These are phyloP conservation scores for Paramuricea clavata DNA, from an alignment of 92 coral and sea anemone species.

Conservation along the genomic window DNA sequence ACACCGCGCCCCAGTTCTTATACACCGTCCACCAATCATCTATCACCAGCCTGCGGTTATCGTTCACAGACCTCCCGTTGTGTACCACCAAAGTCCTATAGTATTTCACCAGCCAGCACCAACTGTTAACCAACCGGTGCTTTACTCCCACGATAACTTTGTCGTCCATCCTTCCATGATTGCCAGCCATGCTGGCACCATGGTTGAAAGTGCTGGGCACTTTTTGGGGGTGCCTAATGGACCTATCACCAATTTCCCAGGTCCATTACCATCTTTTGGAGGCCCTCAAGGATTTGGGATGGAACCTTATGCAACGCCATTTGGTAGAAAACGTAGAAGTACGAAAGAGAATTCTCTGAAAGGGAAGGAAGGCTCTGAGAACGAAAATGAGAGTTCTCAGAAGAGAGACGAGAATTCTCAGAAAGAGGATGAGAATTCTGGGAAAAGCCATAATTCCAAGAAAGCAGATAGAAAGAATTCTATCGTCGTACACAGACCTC, in stretches of 20 bases:
- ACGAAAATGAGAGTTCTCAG: slow-evolving; percentile 20
- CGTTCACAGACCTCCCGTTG: slow-evolving; percentile 98
- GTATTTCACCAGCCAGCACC: slow-evolving; percentile 99
- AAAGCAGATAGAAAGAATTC: slow-evolving; percentile 86
- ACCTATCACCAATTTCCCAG: slow-evolving; percentile 82
- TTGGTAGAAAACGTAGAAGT: slow-evolving; percentile 33
- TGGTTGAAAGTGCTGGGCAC: slow-evolving; percentile 94
- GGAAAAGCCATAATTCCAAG: slow-evolving; percentile 32
- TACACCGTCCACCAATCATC: slow-evolving; percentile 98
- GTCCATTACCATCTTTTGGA: slow-evolving; percentile 42
- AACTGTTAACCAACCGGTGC: slow-evolving; percentile 94
- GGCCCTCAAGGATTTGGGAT: slow-evolving; percentile 14
- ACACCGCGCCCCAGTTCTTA: slow-evolving; percentile 96
- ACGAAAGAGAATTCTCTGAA: not conserved
- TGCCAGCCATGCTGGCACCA: slow-evolving; percentile 92
- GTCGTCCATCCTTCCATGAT: slow-evolving; percentile 88
- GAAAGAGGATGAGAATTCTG: not conserved
- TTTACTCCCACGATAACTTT: slow-evolving; percentile 93
- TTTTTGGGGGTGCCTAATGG: slow-evolving; percentile 95
- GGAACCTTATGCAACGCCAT: slow-evolving; percentile 39
- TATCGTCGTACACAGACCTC: slow-evolving; percentile 89
- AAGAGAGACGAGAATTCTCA: not conserved
- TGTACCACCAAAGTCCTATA: slow-evolving; percentile 97
- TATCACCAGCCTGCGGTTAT: slow-evolving; percentile 98
- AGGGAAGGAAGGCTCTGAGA: not conserved